Base-by-base conservation (phyloP, 2,797 vertebrate genomes). In the Scolopax bukidnonensis region DNA sequence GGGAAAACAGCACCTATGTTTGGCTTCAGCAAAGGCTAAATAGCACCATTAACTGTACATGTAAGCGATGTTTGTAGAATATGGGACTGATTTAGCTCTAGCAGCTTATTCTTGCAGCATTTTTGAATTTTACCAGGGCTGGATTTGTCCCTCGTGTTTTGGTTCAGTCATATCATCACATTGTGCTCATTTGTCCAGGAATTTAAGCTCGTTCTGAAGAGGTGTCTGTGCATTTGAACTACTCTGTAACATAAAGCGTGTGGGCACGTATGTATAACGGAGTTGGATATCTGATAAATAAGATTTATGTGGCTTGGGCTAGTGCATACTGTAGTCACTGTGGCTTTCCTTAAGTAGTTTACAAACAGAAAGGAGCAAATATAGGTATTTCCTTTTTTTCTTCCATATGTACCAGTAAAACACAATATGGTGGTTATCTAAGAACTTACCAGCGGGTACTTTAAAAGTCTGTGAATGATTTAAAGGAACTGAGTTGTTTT, bases 341-440 rank as follows among this genome's bases (percentile, higher is more conserved):
- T 88, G 88, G 88, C 59, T 89, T 88, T 92, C 45, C 77, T 90
- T 43, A 77, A 70, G 82, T 80, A 67, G 36, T 16, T 88, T 86
- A 51, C 21, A 43, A 50, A 41, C 23, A 43, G n/a, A 75, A 81
- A 76, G 30, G 32, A 76, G 12, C 30, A 27, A 75, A 65, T 65
- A 13, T 0, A 50, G 57, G 6, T 63, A 51, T 76, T 92, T 76
- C 54, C 2, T 1, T 21, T 90, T 90, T 78, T 69, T 47, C 28
- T 91, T 69, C 21, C 21, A 4, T 18, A 45, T 9, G 12, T 11
- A 78, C 65, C 33, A 48, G 17, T 57, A 71, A 90, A 68, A 53
- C 74, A 24, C 45, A 50, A 8, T 77, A 5, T 30, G 24, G 8
- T 90, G 12, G 20, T 53, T 83, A 40, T n/a, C 51, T 36, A 13